Conservation (phyloP, 1,140 invertebrate species). For the Musca domestica region DNA sequence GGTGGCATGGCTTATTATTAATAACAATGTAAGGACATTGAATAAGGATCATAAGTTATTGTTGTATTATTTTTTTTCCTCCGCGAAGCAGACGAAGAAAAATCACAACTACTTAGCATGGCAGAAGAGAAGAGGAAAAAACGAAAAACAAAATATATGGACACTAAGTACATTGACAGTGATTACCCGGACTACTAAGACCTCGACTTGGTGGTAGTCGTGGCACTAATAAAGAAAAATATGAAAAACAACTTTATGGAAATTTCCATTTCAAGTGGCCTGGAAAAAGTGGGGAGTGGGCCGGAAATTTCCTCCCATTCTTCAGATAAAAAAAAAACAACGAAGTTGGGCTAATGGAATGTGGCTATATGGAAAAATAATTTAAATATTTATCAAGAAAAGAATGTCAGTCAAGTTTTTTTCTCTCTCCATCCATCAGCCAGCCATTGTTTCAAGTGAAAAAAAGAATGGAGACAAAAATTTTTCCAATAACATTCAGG, state of each 20-base stretch:
- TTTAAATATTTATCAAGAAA: no score
- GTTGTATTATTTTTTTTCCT: slow-evolving; percentile 26
- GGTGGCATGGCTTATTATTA: slow-evolving; percentile 51
- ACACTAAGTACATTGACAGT: slow-evolving; percentile 43
- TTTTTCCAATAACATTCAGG: slow-evolving; percentile 12
- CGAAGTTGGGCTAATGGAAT: no score
- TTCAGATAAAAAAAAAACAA: no score
- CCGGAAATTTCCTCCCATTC: no score
- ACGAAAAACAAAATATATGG: slow-evolving; percentile 32
- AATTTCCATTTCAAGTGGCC: neutral
- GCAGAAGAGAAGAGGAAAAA: neutral
- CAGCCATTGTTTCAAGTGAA: no score
- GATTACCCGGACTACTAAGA: slow-evolving; percentile 34
- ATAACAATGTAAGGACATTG: slow-evolving; percentile 49
- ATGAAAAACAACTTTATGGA: slow-evolving; percentile 1
- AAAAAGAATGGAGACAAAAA: no score
- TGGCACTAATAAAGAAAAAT: no score
- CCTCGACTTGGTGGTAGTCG: no score
- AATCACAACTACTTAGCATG: slow-evolving; percentile 17
- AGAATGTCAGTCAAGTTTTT: no score
- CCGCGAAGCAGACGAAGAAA: neutral
- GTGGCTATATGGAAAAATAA: no score
- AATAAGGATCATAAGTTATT: slow-evolving; percentile 41
- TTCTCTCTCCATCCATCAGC: no score
- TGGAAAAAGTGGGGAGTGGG: no score